Evolutionary conservation across 2,888 invertebrate genomes (phyloP).

Genomic region (Hofmannophila pseudospretella): DNA sequence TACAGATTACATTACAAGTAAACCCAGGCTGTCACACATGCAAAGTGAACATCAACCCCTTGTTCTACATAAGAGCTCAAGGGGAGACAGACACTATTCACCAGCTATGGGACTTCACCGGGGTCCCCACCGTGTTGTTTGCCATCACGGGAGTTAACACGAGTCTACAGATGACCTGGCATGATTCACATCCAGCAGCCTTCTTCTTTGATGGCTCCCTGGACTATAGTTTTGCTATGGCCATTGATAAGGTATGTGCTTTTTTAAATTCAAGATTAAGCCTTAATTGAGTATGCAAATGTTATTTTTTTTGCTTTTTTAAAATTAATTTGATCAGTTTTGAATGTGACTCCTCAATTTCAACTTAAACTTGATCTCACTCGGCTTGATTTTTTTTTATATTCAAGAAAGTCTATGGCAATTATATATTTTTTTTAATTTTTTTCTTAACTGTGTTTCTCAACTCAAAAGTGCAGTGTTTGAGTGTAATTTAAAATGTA

Average conservation of each 20-base stretch:
- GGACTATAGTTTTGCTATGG: slow-evolving; percentile 77
- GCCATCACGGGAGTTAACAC: slow-evolving; percentile 66
- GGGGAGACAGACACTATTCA: slow-evolving; percentile 79
- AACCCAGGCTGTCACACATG: slow-evolving; percentile 63
- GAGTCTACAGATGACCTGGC: slow-evolving; percentile 72
- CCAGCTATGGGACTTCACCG: slow-evolving; percentile 82
- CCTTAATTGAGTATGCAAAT: too few species aligned
- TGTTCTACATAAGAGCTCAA: slow-evolving; percentile 74
- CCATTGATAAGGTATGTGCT: slow-evolving; percentile 77
- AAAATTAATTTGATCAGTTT: too few species aligned
- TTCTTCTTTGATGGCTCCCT: slow-evolving; percentile 64
- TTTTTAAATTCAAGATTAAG: too few species aligned
- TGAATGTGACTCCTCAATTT: too few species aligned
- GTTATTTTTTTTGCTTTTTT: too few species aligned
- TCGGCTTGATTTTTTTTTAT: too few species aligned
- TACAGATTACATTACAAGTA: slow-evolving; percentile 46
- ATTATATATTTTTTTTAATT: too few species aligned
- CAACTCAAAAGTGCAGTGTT: too few species aligned
- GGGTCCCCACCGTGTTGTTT: slow-evolving; percentile 77
- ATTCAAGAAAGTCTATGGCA: too few species aligned
- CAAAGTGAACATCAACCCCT: slow-evolving; percentile 48
- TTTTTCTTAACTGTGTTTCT: too few species aligned
- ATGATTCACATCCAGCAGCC: slow-evolving; percentile 34
- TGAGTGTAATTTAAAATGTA: too few species aligned
- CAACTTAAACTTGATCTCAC: not conserved